These are phyloP conservation scores for Desmodus rotundus DNA, from an alignment of 2,113 vertebrate species.

Conservation along the genomic window DNA sequence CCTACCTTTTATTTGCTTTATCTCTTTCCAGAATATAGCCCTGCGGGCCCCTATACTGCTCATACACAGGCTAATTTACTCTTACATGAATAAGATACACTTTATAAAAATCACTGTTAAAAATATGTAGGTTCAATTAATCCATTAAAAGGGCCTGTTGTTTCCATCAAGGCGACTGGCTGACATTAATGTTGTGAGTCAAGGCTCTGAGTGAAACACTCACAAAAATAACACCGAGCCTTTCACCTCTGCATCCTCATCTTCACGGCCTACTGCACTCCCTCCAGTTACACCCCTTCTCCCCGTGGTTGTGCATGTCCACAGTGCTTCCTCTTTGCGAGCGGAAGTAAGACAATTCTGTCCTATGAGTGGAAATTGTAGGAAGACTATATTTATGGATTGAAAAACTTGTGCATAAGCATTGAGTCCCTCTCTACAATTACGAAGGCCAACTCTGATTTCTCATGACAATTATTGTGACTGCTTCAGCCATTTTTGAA, in stretches of 20 bases:
- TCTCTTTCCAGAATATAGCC: background rate
- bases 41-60: background rate
- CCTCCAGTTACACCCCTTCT: background rate
- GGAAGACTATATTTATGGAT: background rate
- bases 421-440: background rate
- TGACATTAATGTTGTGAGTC: background rate
- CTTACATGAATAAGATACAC: background rate
- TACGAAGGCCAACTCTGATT: background rate
- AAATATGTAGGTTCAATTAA: background rate
- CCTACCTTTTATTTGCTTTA: background rate
- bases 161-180: background rate
- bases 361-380: background rate
- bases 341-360: background rate
- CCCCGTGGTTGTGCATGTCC: background rate
- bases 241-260: background rate
- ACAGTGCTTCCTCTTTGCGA: background rate
- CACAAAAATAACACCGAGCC: background rate
- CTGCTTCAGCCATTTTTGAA: background rate
- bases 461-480: background rate
- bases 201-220: background rate
- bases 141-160: background rate
- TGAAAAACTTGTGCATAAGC: background rate
- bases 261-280: background rate
- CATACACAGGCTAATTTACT: background rate
- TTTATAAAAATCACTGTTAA: background rate